phyloP scores from a whole-genome alignment of 1,140 invertebrate species.

The Zaprionus ghesquierei region DNA sequence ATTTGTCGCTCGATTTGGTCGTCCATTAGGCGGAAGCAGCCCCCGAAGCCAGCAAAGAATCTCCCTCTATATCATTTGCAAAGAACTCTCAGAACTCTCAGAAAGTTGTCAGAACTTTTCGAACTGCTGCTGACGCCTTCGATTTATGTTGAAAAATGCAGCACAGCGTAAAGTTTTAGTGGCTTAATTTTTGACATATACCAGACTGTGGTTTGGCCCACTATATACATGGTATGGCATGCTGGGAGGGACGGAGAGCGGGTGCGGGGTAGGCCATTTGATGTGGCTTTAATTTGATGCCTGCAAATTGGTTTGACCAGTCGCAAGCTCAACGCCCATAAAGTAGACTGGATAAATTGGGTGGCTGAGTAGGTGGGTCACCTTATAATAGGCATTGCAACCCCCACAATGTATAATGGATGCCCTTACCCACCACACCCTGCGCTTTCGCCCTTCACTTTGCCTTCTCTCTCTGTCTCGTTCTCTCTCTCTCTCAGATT shows the following conservation, averaged over 20 bases:
- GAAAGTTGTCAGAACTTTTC: conserved; percentile 46
- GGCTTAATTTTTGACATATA: conserved; percentile 30
- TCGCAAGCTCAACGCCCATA: not conserved
- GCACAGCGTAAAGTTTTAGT: conserved; percentile 60
- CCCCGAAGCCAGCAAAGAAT: not conserved
- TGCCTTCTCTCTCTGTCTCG: conserved; percentile 36
- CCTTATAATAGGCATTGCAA: conserved; percentile 30
- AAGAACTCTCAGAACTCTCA: conserved; percentile 29
- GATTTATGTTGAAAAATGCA: conserved; percentile 73
- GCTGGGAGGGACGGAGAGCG: not conserved
- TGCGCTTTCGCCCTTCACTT: not conserved
- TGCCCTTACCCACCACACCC: not conserved
- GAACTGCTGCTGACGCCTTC: conserved; percentile 59
- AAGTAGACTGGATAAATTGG: not conserved
- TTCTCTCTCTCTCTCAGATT: conserved; percentile 59
- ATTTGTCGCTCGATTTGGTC: conserved; percentile 63
- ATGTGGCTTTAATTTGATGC: conserved; percentile 68
- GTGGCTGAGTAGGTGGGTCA: not conserved
- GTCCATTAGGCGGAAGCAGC: conserved; percentile 54
- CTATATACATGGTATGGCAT: not conserved
- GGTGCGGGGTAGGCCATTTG: conserved; percentile 29
- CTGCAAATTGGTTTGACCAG: conserved; percentile 73
- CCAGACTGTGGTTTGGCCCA: not conserved
- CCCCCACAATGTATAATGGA: conserved; percentile 62
- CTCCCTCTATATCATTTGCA: conserved; percentile 21